Evolutionary conservation across 2,888 invertebrate species (phyloP), one percentile per base, ranked within the genome.

Genomic region (Conops quadrifasciatus): DNA sequence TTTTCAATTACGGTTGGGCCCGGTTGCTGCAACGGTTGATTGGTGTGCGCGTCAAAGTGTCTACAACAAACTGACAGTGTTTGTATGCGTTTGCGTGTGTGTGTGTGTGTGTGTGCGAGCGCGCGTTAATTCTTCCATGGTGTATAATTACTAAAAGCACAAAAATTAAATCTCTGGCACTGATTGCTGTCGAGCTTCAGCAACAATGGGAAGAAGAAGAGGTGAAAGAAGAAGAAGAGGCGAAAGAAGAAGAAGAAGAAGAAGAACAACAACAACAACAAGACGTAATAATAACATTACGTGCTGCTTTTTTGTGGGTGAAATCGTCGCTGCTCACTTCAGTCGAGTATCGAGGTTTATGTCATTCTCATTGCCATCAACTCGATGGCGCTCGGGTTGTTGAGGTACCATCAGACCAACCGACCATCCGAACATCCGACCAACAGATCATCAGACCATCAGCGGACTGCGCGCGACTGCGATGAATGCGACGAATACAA

Each of bases 131-230:
- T 51, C 53, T 45, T 63, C 74, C 75, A 75, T 73, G 76, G 77
- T 76, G 76, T 72, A 74, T 73, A 76, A 75, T 77, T 76, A 76
- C 74, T 77, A 75, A 75, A 77, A 76, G 75, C 75, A 74, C 71
- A 75, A 75, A 75, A 73, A 72, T 70, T 75, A 69, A 2, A 2
- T 53, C 21, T 43, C 43, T 36, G 4, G 43, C 36, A 62, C 21
- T 36, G 43, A n/a, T 62, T 13, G 36, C 13, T 21, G 1, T 24
- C 13, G 63, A 63, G 45, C n/a, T 28, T 5, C 24, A 24, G 47
- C 7, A 26, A 11, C 26, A 1, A 24, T 15, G 19, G 2, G 13
- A 56, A 56, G 3, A 26, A 26, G 16, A 56, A 56, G 16, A 56
- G 28, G 3, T n/a, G n/a, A n/a, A n/a, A n/a, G n/a, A n/a, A n/a